Evolutionary conservation across 2,113 vertebrate genomes (phyloP).

Genomic region (Cairina moschata): DNA sequence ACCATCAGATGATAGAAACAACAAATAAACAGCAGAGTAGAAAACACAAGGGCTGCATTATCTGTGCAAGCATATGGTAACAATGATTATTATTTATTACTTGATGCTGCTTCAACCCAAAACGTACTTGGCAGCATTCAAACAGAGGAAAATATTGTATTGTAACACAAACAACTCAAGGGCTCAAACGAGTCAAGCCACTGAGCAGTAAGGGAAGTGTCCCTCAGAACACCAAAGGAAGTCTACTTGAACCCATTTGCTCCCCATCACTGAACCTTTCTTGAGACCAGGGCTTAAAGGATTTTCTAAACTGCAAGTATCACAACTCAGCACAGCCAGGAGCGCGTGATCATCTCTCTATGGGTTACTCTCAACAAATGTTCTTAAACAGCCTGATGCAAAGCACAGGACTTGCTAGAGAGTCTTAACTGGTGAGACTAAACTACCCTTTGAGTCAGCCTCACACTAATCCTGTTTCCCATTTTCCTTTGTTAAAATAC

Average conservation of each 20-base stretch:
- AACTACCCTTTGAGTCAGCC: background rate
- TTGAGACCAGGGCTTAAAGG: background rate
- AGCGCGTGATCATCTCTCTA: background rate
- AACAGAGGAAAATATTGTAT: slow-evolving; percentile 5
- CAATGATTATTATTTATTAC: slow-evolving; percentile 43
- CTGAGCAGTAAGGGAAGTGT: background rate
- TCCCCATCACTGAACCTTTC: background rate
- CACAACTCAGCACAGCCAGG: background rate
- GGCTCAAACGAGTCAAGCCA: background rate
- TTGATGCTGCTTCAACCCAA: slow-evolving; percentile 15
- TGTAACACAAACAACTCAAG: background rate
- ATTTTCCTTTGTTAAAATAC: background rate
- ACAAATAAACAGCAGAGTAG: background rate
- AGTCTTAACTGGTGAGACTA: background rate
- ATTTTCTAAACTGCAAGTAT: background rate
- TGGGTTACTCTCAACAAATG: background rate
- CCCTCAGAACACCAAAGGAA: background rate
- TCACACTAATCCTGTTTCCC: background rate
- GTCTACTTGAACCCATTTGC: background rate
- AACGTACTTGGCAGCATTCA: slow-evolving; percentile 13
- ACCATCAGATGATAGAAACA: background rate
- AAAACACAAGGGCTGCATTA: background rate
- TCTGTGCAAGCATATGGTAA: slow-evolving; percentile 28
- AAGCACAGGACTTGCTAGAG: background rate
- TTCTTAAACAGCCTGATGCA: background rate